Conservation (phyloP, 2,797 vertebrate genomes). For the Pangasius mekongensis region DNA sequence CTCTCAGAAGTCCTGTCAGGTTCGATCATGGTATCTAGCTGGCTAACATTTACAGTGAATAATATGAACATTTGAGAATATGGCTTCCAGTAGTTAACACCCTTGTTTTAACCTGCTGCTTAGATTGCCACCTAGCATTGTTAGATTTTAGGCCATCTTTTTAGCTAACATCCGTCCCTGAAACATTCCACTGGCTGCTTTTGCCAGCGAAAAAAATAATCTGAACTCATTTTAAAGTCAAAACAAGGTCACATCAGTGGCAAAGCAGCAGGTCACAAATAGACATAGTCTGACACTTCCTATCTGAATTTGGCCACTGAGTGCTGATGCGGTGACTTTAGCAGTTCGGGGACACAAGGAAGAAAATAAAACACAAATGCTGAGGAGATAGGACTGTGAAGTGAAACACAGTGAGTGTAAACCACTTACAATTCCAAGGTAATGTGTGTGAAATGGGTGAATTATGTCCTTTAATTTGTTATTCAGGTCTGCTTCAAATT, state of each 20-base stretch:
- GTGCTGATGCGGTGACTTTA: neutral
- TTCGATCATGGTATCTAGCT: neutral
- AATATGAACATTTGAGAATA: neutral
- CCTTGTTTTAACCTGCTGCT: neutral
- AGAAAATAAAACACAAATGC: neutral
- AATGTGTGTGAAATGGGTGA: neutral
- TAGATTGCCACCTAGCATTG: neutral
- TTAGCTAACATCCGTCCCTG: neutral
- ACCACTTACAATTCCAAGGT: neutral
- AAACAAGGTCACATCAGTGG: neutral
- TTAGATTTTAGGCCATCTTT: neutral
- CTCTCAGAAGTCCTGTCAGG: neutral
- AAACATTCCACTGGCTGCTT: neutral
- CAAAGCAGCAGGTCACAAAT: neutral
- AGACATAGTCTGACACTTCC: slow-evolving; percentile 9
- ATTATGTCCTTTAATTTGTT: neutral
- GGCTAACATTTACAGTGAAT: neutral
- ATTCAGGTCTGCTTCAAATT: slow-evolving; percentile 1
- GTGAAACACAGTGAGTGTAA: neutral
- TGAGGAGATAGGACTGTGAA: neutral
- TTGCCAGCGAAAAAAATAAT: neutral
- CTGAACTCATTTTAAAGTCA: slow-evolving; percentile 27
- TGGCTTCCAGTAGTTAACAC: neutral
- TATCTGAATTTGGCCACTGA: neutral
- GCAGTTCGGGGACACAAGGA: slow-evolving; percentile 31